phyloP scores from a whole-genome alignment of 1,140 invertebrate genomes.

The Piezodorus guildinii region DNA sequence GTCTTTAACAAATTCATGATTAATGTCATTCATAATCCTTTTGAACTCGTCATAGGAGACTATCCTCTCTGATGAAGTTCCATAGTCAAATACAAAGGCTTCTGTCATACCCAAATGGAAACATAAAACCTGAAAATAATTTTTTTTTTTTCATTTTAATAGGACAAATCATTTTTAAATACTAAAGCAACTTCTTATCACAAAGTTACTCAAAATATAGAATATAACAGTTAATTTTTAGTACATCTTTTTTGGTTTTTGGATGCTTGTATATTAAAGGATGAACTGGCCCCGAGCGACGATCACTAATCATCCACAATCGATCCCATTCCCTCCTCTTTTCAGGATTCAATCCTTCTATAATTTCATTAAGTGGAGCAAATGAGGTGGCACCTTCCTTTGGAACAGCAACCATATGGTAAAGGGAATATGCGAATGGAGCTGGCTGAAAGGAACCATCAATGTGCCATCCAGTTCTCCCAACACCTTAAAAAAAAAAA shows the following conservation, averaged over 20 bases:
- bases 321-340: slow-evolving; percentile 34
- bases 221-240: too few species aligned
- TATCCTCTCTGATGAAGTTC: slow-evolving; percentile 30
- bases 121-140: slow-evolving; percentile 35
- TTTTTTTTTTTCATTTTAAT: too few species aligned
- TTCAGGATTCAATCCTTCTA: slow-evolving; percentile 33
- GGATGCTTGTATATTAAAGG: slow-evolving; percentile 37
- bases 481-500: slow-evolving; percentile 34
- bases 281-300: slow-evolving; percentile 33
- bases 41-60: slow-evolving; percentile 33
- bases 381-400: slow-evolving; percentile 37
- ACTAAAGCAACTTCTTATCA: too few species aligned
- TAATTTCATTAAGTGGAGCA: slow-evolving; percentile 36
- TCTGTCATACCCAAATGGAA: slow-evolving; percentile 41
- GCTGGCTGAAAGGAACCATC: slow-evolving; percentile 40
- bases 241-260: slow-evolving; percentile 28
- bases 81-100: slow-evolving; percentile 37
- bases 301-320: slow-evolving; percentile 37
- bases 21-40: slow-evolving; percentile 35
- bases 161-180: too few species aligned
- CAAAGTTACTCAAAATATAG: too few species aligned
- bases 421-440: slow-evolving; percentile 37
- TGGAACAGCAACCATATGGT: slow-evolving; percentile 37
- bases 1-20: slow-evolving; percentile 38
- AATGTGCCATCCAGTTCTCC: slow-evolving; percentile 41